These are phyloP conservation scores for Xiphias gladius DNA, from an alignment of 2,113 vertebrate genomes.

Conservation along the genomic window DNA sequence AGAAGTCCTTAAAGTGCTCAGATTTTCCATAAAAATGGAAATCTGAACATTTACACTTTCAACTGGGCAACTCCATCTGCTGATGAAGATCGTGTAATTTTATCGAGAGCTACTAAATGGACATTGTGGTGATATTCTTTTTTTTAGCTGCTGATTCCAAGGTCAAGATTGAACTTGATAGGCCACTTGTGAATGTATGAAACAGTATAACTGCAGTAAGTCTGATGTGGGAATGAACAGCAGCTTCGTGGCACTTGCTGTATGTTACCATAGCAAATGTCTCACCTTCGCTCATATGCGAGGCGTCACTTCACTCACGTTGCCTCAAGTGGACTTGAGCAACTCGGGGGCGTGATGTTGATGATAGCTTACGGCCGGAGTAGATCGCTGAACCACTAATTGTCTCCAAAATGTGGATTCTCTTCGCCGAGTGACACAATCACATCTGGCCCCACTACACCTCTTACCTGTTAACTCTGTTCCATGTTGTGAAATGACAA, in stretches of 20 bases:
- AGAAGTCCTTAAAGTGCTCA: background rate
- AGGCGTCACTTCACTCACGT: conserved; percentile 21
- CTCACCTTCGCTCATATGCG: conserved; percentile 31
- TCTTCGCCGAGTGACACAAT: conserved; percentile 31
- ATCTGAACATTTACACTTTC: background rate
- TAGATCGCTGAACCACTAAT: conserved; percentile 47
- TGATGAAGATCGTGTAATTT: background rate
- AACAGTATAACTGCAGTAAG: conserved; percentile 38
- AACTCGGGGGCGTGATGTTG: conserved; percentile 15
- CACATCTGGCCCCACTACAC: conserved; percentile 47
- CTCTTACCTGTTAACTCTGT: conserved; percentile 42
- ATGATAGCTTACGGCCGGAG: conserved; percentile 25
- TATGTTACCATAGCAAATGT: conserved; percentile 30
- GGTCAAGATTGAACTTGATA: background rate
- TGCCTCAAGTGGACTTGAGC: conserved; percentile 26
- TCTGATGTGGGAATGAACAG: conserved; percentile 29
- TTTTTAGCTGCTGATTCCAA: background rate
- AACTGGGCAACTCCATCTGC: background rate
- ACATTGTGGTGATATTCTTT: background rate
- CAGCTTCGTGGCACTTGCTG: conserved; percentile 16
- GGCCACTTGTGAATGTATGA: conserved; percentile 54
- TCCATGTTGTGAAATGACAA: conserved; percentile 71
- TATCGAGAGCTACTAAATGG: background rate
- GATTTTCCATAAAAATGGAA: background rate
- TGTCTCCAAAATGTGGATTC: conserved; percentile 69